Conservation (phyloP, 1,140 invertebrate genomes). For the Acyrthosiphon pisum region DNA sequence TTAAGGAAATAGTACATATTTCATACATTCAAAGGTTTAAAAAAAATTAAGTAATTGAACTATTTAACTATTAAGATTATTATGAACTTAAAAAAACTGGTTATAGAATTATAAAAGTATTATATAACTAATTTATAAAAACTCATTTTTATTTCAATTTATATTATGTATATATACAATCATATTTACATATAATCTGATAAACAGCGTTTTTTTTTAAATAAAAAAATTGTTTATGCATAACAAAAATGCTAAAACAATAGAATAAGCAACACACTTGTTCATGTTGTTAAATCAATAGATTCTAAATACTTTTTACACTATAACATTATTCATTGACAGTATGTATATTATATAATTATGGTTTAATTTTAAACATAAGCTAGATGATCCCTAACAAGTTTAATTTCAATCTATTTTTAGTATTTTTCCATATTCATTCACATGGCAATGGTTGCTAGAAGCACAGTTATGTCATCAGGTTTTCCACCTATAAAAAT, state of each 20-base stretch:
- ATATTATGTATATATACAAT: constrained; percentile 17
- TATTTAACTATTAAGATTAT: no score
- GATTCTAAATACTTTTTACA: constrained; percentile 10
- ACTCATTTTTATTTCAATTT: constrained; percentile 4
- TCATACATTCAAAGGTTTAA: no score
- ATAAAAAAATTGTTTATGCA: constrained; percentile 7
- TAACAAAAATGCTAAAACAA: not conserved
- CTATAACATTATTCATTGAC: not conserved
- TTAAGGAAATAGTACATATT: no score
- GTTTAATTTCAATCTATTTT: constrained; percentile 21
- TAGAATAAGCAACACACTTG: not conserved
- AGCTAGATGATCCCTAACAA: not conserved
- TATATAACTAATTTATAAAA: not conserved
- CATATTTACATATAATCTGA: constrained; percentile 22
- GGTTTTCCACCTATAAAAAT: constrained; percentile 88
- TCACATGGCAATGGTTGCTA: constrained; percentile 80
- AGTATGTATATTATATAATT: not conserved
- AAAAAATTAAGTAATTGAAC: no score
- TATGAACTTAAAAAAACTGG: no score
- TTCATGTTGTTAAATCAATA: not conserved
- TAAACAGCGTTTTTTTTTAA: not conserved
- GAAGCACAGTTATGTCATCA: constrained; percentile 95
- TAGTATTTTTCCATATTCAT: not conserved
- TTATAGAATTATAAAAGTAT: no score
- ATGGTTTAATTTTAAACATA: not conserved